phyloP scores from a whole-genome alignment of 2,797 vertebrate species.

The Garrulus glandarius region DNA sequence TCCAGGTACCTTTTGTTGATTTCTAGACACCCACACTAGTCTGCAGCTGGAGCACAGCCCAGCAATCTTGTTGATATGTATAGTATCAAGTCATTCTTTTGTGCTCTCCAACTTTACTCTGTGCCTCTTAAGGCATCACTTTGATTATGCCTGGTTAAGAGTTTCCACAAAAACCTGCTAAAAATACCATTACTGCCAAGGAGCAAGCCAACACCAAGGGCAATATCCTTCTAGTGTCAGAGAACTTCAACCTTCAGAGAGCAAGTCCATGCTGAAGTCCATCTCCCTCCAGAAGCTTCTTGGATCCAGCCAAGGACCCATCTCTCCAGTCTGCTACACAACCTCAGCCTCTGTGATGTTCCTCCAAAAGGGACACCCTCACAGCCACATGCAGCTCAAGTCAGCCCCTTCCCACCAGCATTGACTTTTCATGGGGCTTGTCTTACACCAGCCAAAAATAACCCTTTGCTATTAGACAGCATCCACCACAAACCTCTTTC shows the following conservation, averaged over 20 bases:
- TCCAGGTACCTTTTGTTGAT: neutral
- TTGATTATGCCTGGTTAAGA: neutral
- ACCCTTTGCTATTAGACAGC: neutral
- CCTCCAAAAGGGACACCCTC: neutral
- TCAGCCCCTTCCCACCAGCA: neutral
- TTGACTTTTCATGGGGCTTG: accelerated
- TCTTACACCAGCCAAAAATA: neutral
- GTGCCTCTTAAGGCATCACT: neutral
- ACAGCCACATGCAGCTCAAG: neutral
- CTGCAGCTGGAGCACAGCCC: neutral
- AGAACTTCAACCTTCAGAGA: neutral
- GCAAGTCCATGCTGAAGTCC: neutral
- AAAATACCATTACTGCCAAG: neutral
- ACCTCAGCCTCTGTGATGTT: neutral
- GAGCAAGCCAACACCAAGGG: neutral
- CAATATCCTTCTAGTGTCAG: neutral
- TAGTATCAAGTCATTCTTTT: neutral
- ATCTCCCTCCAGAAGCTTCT: neutral
- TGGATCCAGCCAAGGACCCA: neutral
- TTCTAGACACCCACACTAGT: neutral
- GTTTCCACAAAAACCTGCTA: conserved; percentile 4
- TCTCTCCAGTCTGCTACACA: accelerated
- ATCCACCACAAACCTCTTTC: neutral
- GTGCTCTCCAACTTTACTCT: neutral
- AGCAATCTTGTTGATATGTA: neutral